Percentiles rank a stretch among this genome's conserved stretches.
Evolutionary conservation across 2,113 vertebrate species (phyloP).

Genomic region (Tringa solitaria): DNA sequence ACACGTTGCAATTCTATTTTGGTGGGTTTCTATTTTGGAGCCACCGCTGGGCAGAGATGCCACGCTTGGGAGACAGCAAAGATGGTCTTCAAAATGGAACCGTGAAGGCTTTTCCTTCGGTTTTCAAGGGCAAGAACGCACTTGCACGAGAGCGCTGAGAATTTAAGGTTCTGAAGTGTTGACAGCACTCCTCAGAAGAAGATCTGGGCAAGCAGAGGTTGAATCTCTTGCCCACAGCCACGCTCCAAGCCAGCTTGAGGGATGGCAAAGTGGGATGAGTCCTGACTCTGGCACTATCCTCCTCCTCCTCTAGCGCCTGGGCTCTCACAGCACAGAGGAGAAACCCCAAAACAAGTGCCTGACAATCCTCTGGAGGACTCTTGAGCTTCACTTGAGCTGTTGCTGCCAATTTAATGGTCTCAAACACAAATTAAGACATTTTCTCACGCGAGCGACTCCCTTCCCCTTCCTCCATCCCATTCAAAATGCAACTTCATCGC

Average conservation of each 20-base stretch:
- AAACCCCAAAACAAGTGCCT: neutral
- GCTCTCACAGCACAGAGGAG: rapidly evolving
- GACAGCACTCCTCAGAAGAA: neutral
- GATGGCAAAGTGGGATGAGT: neutral
- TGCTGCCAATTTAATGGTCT: neutral
- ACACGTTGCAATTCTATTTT: rapidly evolving
- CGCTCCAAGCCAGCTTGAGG: neutral
- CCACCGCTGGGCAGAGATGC: neutral
- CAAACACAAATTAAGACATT: neutral
- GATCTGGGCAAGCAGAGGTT: neutral
- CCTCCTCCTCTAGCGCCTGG: neutral
- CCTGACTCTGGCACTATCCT: rapidly evolving
- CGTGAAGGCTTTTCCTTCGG: neutral
- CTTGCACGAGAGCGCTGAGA: neutral
- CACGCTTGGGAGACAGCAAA: neutral
- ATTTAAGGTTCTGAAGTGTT: neutral
- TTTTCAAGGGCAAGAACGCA: neutral
- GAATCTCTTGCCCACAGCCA: neutral
- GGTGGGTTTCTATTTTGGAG: neutral
- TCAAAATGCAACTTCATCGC: neutral
- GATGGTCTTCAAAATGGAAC: neutral
- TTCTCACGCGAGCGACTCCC: neutral
- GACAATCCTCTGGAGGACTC: neutral
- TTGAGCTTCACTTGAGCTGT: neutral
- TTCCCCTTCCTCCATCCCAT: neutral